Percentiles rank a stretch among this genome's conserved stretches.
Conservation (phyloP, 2,888 invertebrate species). For the Xylota sylvarum region DNA sequence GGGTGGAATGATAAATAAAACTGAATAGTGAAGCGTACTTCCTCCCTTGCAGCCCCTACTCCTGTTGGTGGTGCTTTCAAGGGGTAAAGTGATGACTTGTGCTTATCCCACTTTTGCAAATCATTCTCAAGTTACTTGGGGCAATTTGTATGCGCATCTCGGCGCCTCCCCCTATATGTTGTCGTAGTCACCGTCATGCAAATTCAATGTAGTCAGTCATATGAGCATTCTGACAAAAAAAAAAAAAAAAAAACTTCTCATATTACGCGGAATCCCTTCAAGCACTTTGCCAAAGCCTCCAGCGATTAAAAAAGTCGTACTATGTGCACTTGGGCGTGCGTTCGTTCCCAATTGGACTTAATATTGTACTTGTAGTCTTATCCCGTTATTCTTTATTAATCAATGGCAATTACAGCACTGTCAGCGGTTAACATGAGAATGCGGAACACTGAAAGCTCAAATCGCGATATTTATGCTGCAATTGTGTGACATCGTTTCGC, state of each 20-base stretch:
- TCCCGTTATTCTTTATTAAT: slow-evolving; percentile 58
- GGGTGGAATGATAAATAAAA: slow-evolving; percentile 42
- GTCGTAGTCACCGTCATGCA: slow-evolving; percentile 27
- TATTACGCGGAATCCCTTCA: slow-evolving; percentile 59
- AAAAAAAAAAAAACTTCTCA: slow-evolving; percentile 12
- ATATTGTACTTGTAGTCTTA: neutral
- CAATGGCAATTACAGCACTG: slow-evolving; percentile 55
- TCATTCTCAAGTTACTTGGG: slow-evolving; percentile 71
- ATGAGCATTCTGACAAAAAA: slow-evolving; percentile 28
- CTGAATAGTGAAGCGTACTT: slow-evolving; percentile 3
- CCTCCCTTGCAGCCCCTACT: neutral
- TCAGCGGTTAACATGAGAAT: slow-evolving; percentile 59
- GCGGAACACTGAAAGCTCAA: slow-evolving; percentile 62
- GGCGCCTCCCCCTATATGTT: slow-evolving; percentile 33
- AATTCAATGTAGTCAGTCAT: slow-evolving; percentile 5
- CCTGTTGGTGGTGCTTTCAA: slow-evolving; percentile 22
- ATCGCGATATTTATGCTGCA: slow-evolving; percentile 23
- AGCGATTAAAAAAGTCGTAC: slow-evolving; percentile 45
- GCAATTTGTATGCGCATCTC: slow-evolving; percentile 41
- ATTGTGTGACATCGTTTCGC: slow-evolving; percentile 41
- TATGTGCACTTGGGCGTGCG: slow-evolving; percentile 16
- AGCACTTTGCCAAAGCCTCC: slow-evolving; percentile 47
- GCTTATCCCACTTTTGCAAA: slow-evolving; percentile 73
- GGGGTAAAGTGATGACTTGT: slow-evolving; percentile 66
- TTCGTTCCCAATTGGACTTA: slow-evolving; percentile 57